Percentiles rank a stretch among this genome's conserved stretches.
Conservation (phyloP, 2,888 invertebrate species). For the Polymixis lichenea region DNA sequence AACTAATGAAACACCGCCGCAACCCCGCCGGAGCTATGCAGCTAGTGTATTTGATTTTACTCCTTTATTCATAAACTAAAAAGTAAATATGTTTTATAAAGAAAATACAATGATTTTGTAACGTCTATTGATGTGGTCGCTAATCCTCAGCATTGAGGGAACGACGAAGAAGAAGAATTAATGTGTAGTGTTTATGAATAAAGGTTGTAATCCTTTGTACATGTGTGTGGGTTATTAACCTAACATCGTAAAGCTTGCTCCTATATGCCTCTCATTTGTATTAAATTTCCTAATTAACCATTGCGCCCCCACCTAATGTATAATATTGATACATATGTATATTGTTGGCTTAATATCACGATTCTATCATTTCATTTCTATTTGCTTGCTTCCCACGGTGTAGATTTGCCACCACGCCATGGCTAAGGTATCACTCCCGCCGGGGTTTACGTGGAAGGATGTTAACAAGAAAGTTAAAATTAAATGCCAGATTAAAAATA, state of each 20-base stretch:
- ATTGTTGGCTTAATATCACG: constrained; percentile 69
- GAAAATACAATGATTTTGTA: background rate
- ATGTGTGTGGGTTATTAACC: constrained; percentile 44
- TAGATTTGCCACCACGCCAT: constrained; percentile 84
- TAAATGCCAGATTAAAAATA: constrained; percentile 82
- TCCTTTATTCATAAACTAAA: constrained; percentile 36
- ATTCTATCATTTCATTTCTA: constrained; percentile 75
- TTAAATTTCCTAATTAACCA: constrained; percentile 58
- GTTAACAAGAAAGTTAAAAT: constrained; percentile 84
- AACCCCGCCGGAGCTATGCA: constrained; percentile 50
- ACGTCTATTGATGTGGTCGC: background rate
- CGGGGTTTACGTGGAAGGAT: constrained; percentile 87
- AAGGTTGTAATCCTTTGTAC: constrained; percentile 24
- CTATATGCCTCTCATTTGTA: constrained; percentile 47
- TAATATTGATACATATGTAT: constrained; percentile 57
- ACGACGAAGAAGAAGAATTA: no score
- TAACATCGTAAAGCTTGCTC: constrained; percentile 59
- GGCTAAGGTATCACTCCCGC: constrained; percentile 84
- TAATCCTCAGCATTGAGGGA: no score
- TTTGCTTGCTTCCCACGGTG: constrained; percentile 82
- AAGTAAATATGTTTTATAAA: background rate
- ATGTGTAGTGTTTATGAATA: constrained; percentile 28
- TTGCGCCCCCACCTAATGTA: constrained; percentile 47
- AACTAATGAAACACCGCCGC: constrained; percentile 12
- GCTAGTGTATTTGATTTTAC: constrained; percentile 47